Percentiles rank a stretch among this genome's conserved stretches.
Conservation (phyloP, 2,113 vertebrate species). For the Solea solea region DNA sequence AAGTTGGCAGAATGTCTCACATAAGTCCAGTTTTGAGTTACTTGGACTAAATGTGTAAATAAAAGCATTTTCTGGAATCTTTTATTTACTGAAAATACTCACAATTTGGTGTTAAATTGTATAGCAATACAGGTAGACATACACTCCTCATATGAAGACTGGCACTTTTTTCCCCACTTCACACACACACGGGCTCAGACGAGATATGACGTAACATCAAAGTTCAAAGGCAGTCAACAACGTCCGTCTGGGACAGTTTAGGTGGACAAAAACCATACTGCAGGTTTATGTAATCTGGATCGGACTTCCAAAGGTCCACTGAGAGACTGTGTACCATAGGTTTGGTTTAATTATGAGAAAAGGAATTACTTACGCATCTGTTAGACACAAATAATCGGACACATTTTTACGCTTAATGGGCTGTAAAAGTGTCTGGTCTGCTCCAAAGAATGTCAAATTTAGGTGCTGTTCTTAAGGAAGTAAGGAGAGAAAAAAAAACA, state of each 20-base stretch:
- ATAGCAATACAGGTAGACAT: too few species aligned
- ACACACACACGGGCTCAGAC: too few species aligned
- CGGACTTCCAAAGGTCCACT: background rate
- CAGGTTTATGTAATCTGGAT: constrained; percentile 18
- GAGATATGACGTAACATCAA: constrained; percentile 34
- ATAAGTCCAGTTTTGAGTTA: too few species aligned
- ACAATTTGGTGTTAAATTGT: too few species aligned
- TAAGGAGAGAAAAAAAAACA: constrained; percentile 19
- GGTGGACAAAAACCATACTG: background rate
- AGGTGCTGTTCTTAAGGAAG: constrained; percentile 45
- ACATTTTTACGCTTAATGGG: constrained; percentile 57
- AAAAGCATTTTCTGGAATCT: too few species aligned
- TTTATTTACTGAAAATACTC: too few species aligned
- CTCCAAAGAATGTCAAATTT: constrained; percentile 41
- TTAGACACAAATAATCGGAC: constrained; percentile 42
- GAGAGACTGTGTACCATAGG: background rate
- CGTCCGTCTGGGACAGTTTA: constrained; percentile 37
- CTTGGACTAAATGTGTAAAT: too few species aligned
- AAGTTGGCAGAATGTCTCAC: too few species aligned
- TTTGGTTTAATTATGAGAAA: constrained; percentile 33
- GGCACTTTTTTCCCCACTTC: too few species aligned
- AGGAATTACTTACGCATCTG: constrained; percentile 63
- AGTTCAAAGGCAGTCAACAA: constrained; percentile 39
- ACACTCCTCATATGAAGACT: too few species aligned
- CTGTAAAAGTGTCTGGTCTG: constrained; percentile 68